phyloP scores from a whole-genome alignment of 2,888 invertebrate species.

The Acrobasis suavella region DNA sequence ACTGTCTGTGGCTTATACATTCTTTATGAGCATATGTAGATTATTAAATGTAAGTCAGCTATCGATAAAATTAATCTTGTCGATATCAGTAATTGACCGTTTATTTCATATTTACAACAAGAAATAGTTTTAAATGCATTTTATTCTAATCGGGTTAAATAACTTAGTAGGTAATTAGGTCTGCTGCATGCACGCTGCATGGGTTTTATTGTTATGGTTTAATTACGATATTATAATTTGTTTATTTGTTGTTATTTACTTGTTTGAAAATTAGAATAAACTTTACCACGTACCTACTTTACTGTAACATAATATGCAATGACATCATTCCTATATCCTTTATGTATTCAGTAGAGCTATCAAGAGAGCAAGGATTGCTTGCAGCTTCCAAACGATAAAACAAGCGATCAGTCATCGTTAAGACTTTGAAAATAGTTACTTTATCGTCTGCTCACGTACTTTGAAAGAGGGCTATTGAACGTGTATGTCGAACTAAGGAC shows the following conservation, averaged over 20 bases:
- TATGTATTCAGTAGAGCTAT: background rate
- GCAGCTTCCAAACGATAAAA: conserved; percentile 8
- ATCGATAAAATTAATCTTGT: no score
- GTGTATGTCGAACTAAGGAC: background rate
- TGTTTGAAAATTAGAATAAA: no score
- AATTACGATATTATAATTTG: no score
- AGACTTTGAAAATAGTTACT: conserved; percentile 1
- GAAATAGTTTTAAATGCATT: no score
- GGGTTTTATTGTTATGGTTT: no score
- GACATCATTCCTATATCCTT: background rate
- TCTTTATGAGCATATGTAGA: background rate
- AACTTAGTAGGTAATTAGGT: no score
- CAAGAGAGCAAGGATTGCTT: background rate
- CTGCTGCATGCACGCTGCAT: no score
- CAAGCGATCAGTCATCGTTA: conserved; percentile 13
- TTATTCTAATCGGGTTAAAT: no score
- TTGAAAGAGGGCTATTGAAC: conserved; percentile 1
- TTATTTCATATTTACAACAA: no score
- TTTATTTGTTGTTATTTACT: background rate
- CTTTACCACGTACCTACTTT: no score
- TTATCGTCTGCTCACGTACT: conserved; percentile 19
- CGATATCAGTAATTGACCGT: no score
- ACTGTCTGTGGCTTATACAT: background rate
- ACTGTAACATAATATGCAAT: no score
- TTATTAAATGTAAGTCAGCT: background rate